Evolutionary conservation across 92 coral and sea anemone genomes (phyloP), one percentile per base, ranked within the genome.

Genomic region (Paragorgia papillata): DNA sequence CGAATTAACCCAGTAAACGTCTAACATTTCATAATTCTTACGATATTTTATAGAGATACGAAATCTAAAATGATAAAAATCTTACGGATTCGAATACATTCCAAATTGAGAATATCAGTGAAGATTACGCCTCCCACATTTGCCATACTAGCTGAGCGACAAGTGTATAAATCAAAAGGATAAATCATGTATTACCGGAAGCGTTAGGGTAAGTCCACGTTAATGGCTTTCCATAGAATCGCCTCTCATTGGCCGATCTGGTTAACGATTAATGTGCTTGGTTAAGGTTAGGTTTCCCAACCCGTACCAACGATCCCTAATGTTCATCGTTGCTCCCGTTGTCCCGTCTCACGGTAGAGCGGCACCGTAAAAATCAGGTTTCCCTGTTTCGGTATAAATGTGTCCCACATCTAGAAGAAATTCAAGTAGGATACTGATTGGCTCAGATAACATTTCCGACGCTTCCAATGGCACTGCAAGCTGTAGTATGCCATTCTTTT

Each of bases 221-320:
- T 68, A 68, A 68, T 68, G 60, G 75, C 75, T 68, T 68, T 68
- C 75, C 75, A 68, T 71, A 54, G 64, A 53, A 71, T 71, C 78
- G 62, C 62, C 78, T 68, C 40, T 71, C 44, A 71, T 54, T 44
- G 75, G 75, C 75, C 59, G 75, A 68, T 68, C 75, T 68, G 75
- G 75, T 68, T 68, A 68, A 44, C 75, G 60, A 68, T 68, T 68
- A 68, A 59, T 59, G 75, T 68, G 75, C 50, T 68, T 68, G 75
- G 75, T 68, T 68, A 68, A 68, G 75, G 75, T 68, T 68, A 68
- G 75, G 75, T 68, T 49, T 68, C 75, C 75, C 75, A 68, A 68
- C 75, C 75, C 75, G 55, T 57, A 25, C 75, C 75, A 68, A 68
- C 33, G 3, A 46, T 49, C 75, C 75, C 75, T 68, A 68, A 68